Percentiles rank a stretch among this genome's conserved stretches.
Conservation (phyloP, 2,113 vertebrate genomes). For the Albula goreensis region DNA sequence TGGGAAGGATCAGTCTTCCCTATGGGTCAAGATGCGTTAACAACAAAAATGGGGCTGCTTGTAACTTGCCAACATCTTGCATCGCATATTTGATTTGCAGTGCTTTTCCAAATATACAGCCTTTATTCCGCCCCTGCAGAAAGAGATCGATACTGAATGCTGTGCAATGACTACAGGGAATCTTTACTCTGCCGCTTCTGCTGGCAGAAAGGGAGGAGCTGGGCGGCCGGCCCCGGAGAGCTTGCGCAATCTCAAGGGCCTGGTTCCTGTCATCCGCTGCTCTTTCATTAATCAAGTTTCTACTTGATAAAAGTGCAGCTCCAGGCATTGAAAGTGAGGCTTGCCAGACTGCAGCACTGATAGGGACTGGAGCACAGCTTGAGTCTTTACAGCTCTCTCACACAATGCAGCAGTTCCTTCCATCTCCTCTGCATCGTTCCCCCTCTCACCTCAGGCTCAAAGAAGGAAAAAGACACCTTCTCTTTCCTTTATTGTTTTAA, state of each 20-base stretch:
- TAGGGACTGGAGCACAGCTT: not conserved
- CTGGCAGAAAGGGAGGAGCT: not conserved
- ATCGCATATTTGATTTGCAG: not conserved
- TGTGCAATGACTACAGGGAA: not conserved
- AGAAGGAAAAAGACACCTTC: not conserved
- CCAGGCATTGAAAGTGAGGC: conserved; percentile 1
- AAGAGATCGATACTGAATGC: not conserved
- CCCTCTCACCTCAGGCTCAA: not conserved
- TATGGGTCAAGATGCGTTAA: not conserved
- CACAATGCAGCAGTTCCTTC: not conserved
- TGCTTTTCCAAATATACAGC: not conserved
- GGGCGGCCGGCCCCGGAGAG: not conserved
- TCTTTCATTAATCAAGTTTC: conserved; percentile 13
- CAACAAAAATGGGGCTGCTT: not conserved
- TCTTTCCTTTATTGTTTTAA: conserved; percentile 18
- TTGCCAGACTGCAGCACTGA: not conserved
- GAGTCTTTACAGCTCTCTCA: conserved; percentile 1
- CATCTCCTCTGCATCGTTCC: not conserved
- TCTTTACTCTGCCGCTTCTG: not conserved
- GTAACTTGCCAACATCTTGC: not conserved
- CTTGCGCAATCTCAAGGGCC: not conserved
- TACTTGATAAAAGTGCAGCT: not conserved
- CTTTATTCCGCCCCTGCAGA: not conserved
- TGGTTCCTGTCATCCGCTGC: not conserved
- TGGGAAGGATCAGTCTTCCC: not conserved